phyloP scores from a whole-genome alignment of 2,888 invertebrate species.

The Therioaphis trifolii region DNA sequence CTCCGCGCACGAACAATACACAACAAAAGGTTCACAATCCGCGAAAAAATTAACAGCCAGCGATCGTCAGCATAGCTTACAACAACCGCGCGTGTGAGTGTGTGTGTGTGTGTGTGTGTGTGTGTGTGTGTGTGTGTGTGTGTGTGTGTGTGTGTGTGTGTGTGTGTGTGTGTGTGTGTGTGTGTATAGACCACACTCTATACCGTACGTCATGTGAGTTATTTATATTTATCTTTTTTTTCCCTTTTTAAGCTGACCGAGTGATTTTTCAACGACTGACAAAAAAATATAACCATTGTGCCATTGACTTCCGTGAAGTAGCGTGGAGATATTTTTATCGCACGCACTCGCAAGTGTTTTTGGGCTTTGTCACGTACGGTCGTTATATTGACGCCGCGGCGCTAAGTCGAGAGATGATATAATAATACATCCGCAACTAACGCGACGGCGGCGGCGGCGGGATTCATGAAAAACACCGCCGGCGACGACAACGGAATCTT shows the following conservation, averaged over 20 bases:
- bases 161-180: no score
- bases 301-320: not conserved
- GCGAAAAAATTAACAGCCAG: constrained; percentile 5
- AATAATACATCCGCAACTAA: not conserved
- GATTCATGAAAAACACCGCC: no score
- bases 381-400: not conserved
- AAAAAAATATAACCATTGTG: not conserved
- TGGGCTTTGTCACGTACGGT: constrained; percentile 42
- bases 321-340: not conserved
- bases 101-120: no score
- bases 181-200: no score
- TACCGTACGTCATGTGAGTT: not conserved
- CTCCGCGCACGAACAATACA: not conserved
- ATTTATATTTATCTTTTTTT: not conserved
- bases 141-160: no score
- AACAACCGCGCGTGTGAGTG: no score
- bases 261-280: constrained; percentile 35
- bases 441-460: not conserved
- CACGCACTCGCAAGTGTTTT: not conserved
- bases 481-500: no score
- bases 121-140: no score
- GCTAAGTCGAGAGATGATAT: not conserved
- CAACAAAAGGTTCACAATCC: not conserved
- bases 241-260: not conserved
- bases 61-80: not conserved